These are phyloP conservation scores for Caenorhabditis sp. DNA, from an alignment of 2,888 invertebrate genomes.

Conservation along the genomic window DNA sequence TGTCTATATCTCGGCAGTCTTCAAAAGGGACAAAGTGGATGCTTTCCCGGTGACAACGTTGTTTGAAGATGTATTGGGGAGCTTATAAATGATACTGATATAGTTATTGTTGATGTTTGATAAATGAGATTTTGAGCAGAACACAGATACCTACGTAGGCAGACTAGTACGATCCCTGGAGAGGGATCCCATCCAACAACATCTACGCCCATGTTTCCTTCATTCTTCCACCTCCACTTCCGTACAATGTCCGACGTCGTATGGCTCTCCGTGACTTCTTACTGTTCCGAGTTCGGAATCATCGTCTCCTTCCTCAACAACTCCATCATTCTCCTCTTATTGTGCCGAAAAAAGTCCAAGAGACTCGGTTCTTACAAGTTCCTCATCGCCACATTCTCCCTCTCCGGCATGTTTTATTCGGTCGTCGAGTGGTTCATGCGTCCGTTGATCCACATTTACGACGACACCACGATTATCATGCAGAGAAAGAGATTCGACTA, in stretches of 20 bases:
- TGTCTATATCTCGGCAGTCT: background rate
- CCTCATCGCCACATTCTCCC: background rate
- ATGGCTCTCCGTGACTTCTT: too few relatives aligned
- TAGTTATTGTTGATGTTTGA: too few relatives aligned
- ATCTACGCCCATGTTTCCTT: too few relatives aligned
- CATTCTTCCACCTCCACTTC: too few relatives aligned
- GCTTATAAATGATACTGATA: background rate
- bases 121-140: too few relatives aligned
- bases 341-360: background rate
- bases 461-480: constrained; percentile 16
- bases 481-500: constrained; percentile 1
- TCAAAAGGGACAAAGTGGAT: background rate
- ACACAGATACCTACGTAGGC: background rate
- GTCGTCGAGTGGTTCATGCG: constrained; percentile 1
- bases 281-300: too few relatives aligned
- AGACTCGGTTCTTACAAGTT: background rate
- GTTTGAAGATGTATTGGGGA: background rate
- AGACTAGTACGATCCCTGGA: too few relatives aligned
- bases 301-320: too few relatives aligned
- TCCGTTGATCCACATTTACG: constrained; percentile 23
- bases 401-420: constrained; percentile 22
- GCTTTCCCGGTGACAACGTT: background rate
- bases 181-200: too few relatives aligned
- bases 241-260: too few relatives aligned
- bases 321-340: background rate